Base-by-base conservation (phyloP, 2,797 vertebrate genomes). In the Varecia variegata region DNA sequence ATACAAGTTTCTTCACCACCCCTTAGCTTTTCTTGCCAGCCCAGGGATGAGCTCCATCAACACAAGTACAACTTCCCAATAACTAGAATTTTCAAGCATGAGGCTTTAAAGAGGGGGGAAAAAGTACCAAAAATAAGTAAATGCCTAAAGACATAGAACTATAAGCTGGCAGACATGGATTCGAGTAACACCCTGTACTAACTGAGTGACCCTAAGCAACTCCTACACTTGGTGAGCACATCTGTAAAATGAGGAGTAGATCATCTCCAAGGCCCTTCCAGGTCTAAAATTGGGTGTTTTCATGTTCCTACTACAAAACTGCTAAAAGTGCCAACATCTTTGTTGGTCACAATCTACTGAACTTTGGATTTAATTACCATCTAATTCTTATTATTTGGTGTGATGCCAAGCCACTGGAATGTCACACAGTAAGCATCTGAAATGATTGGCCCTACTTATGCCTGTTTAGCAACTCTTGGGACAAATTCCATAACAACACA, bases 401-500 rank as follows among this genome's bases (percentile, higher is more conserved):
- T 15, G 45, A 90, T 58, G 62, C 52, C 25, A 88, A n/a, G 73
- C n/a, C 27, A 35, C 50, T 35, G 35, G 86, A 91, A 94, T 74
- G 50, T 79, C 74, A 91, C 3, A 58, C 11, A 13, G 45, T 50
- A 79, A 95, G 50, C n/a, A 32, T 25, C 62, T 95, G 86, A 95
- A 94, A 91, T 40, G 54, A 85, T 9, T 79, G 45, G 47, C 7
- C 40, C 25, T 50, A 62, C 76, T 79, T 54, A 52, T 9, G 82
- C 47, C 25, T 84, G 74, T 54, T 86, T 56, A 94, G 68, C 88
- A 82, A 32, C 20, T 45, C 54, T 88, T 83, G 68, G 52, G 65
- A 87, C 62, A 94, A 90, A 93, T 89, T 68, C 73, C 86, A 86
- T 25, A 83, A 32, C 65, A 90, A 67, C 88, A 54, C 2, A 82